Evolutionary conservation across 1,140 invertebrate genomes (phyloP), one percentile per base, ranked within the genome.

Genomic region (Drosophila persimilis): DNA sequence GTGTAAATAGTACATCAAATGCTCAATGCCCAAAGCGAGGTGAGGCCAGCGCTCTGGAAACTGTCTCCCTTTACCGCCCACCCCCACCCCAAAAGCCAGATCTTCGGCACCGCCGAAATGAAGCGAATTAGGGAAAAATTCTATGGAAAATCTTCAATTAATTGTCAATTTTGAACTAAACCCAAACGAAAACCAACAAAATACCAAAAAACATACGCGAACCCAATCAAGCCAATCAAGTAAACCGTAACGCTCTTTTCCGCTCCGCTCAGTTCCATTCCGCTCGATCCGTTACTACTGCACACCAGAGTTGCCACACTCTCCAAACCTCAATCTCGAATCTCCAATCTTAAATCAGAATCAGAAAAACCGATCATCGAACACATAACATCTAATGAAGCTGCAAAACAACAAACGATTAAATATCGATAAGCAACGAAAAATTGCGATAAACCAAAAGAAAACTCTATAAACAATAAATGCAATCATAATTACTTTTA

Each of bases 301-400:
- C 9, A 9, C 31, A 11, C 31, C 31, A 35, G 31, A 35, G 31
- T 35, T 35, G 9, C 31, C 9, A 35, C 31, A 11, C 31, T 35
- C 31, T 35, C 9, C 31, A 2, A 35, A 4, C 9, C 31, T 11
- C 31, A 35, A 35, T 35, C 9, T 11, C 9, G 3, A 35, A 35
- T 3, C 31, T 31, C 7, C 29, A 31, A 46, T 57, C 35, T 56
- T 43, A 61, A 58, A 47, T 47, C 57, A 51, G 48, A 63, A 66
- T 43, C 48, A 48, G 61, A 41, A 58, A 63, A 54, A 58, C 44
- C 41, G 48, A 56, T 31, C 66, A 73, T 65, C 81, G 86, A 90
- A 90, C 86, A 90, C 86, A 90, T 90, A 90, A 90, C 86, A 90
- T 90, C 86, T 83, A 81, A 89, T 86, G 73, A 86, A 89, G 75